Evolutionary conservation across 2,888 invertebrate species (phyloP), one percentile per base, ranked within the genome.

Genomic region (Parnassius glacialis): DNA sequence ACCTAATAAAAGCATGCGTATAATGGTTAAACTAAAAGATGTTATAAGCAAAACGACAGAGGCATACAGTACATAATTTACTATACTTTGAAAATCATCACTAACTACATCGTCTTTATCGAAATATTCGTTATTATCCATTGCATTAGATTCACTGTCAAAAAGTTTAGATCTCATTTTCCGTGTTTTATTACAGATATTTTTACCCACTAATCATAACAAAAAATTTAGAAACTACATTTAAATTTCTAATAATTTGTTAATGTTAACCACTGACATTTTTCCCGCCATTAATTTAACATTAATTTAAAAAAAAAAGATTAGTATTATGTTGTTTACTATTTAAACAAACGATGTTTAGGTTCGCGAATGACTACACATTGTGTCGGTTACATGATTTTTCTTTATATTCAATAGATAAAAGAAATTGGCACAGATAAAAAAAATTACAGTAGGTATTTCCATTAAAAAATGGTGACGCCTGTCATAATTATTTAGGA

Each of bases 351-450:
- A 50, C 42, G 48, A 34, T 10, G 44, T 25, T 12, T 9, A 45
- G 9, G 20, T 12, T 5, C 25, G 12, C 45, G 7, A 1, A 11
- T 13, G 1, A 25, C 25, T 12, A 12, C 13, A n/a, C 9, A 25
- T 45, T 55, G 45, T 2, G 25, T 47, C 41, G 16, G 34, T n/a
- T 5, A 43, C 5, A 12, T 43, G 43, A 42, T 13, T 34, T 7
- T 34, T 3, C 56, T 13, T 20, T 43, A 43, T 63, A 63, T 59
- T 16, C 5, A n/a, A 25, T n/a, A 55, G 62, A 63, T 64, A 61
- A 60, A 13, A 42, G 11, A 54, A 53, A 54, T 57, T 25, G 48
- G 51, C 51, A 57, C 20, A 64, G 57, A 64, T 61, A 57, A 61
- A 54, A n/a, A 13, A 64, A 41, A 44, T 47, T 48, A 44, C 44